Base-by-base conservation (phyloP, 2,888 invertebrate species). In the Ectobius pallidus region DNA sequence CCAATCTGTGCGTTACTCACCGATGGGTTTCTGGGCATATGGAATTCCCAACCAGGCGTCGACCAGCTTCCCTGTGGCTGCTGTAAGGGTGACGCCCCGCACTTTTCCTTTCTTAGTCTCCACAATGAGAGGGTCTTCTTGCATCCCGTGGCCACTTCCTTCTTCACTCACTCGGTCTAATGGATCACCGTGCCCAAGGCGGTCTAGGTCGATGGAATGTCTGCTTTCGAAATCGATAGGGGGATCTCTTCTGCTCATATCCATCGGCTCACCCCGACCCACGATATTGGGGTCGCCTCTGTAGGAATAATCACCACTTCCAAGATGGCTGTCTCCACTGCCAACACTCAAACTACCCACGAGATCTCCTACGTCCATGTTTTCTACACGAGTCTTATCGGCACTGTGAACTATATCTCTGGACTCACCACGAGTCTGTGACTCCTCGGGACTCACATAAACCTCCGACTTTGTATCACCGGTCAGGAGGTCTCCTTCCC, bases 11-110 rank as follows among this genome's bases (percentile, higher is more conserved):
- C n/a, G n/a, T n/a, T n/a, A 52, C 80, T 80, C 76, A 84, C 85
- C 92, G 62, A 92, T 76, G 3, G 92, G 92, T 83, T 92, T 92
- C 82, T 93, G 91, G 77, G 92, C 93, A 81, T 93, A 93, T 3
- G 93, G 93, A 76, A 94, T 92, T 44, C 93, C 92, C 79, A 91
- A 86, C 92, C 94, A 95, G 4, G 92, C 92, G 81, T 94, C 94
- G 75, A 94, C 91, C 82, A 90, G 88, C 83, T 94, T 90, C 72
- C 91, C 91, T 74, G 94, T 90, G 76, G 91, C 88, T 18, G 93
- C 90, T 32, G 87, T 89, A 77, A 92, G 84, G 62, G 93, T 92
- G 75, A 88, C 86, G 67, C 95, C 95, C 78, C 89, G 87, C 63
- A 94, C 90, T 69, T 83, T 83, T 73, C 93, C 93, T 83, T 92